phyloP scores from a whole-genome alignment of 2,888 invertebrate species.

The Perizoma flavofasciatum region DNA sequence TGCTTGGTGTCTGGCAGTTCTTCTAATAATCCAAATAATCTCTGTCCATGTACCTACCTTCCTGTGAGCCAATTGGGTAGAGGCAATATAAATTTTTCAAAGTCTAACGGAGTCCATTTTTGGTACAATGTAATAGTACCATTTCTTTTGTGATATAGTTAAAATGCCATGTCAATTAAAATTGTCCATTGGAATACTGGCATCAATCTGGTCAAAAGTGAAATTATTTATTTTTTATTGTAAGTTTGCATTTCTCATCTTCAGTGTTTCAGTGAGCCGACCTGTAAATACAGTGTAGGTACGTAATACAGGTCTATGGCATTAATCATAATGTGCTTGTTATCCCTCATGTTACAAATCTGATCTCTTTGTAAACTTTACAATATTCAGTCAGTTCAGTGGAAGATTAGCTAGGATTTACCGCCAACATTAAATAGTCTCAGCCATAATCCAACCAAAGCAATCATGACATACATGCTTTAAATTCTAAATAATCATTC shows the following conservation, averaged over 20 bases:
- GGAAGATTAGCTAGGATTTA: slow-evolving; percentile 63
- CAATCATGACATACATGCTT: slow-evolving; percentile 43
- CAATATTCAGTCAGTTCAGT: slow-evolving; percentile 61
- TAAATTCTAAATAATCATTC: slow-evolving; percentile 62
- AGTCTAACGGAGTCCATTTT: slow-evolving; percentile 59
- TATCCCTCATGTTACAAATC: slow-evolving; percentile 60
- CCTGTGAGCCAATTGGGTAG: slow-evolving; percentile 69
- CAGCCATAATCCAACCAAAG: slow-evolving; percentile 16
- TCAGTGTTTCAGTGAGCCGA: slow-evolving; percentile 60
- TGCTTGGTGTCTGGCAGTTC: slow-evolving; percentile 93
- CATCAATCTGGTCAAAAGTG: slow-evolving; percentile 76
- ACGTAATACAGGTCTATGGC: slow-evolving; percentile 36
- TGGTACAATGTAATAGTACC: slow-evolving; percentile 67
- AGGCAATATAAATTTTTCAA: slow-evolving; percentile 67
- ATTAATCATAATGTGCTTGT: slow-evolving; percentile 61
- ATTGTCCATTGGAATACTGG: slow-evolving; percentile 75
- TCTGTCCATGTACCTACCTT: slow-evolving; percentile 61
- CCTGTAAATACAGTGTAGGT: slow-evolving; percentile 53
- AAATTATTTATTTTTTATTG: slow-evolving; percentile 76
- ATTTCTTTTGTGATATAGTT: slow-evolving; percentile 72
- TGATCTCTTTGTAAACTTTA: slow-evolving; percentile 80
- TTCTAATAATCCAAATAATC: slow-evolving; percentile 76
- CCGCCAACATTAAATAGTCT: slow-evolving; percentile 3
- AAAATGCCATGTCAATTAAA: slow-evolving; percentile 80
- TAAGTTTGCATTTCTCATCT: slow-evolving; percentile 75